phyloP scores from a whole-genome alignment of 2,888 invertebrate species.

The Osmoderma eremita region DNA sequence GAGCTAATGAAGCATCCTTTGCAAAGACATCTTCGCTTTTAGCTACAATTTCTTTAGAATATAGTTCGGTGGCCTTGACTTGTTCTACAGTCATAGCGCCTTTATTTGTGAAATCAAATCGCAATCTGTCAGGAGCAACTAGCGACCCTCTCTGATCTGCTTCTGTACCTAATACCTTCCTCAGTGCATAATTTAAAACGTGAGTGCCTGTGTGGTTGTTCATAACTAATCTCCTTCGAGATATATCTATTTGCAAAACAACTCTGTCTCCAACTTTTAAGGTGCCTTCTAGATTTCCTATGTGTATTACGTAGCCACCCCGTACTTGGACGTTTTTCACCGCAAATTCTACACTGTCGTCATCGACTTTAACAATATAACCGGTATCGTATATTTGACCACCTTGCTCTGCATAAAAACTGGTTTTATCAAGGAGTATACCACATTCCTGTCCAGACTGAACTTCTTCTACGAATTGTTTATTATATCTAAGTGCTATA shows the following conservation, averaged over 20 bases:
- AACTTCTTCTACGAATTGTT: slow-evolving; percentile 86
- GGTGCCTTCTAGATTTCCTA: slow-evolving; percentile 87
- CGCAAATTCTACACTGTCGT: slow-evolving; percentile 89
- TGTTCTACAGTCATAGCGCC: slow-evolving; percentile 89
- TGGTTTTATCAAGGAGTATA: slow-evolving; percentile 88
- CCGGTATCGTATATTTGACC: slow-evolving; percentile 99
- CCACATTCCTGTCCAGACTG: slow-evolving; percentile 90
- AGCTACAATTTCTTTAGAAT: slow-evolving; percentile 74
- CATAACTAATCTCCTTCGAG: slow-evolving; percentile 92
- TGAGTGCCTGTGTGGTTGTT: slow-evolving; percentile 99
- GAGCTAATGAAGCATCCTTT: slow-evolving; percentile 81
- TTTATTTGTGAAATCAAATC: slow-evolving; percentile 98
- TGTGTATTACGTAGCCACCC: slow-evolving; percentile 95
- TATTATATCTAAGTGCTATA: slow-evolving; percentile 81
- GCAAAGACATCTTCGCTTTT: slow-evolving; percentile 76
- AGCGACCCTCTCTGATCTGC: slow-evolving; percentile 97
- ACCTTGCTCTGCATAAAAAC: slow-evolving; percentile 99
- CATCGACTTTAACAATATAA: slow-evolving; percentile 81
- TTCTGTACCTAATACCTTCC: slow-evolving; percentile 88
- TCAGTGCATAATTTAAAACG: slow-evolving; percentile 91
- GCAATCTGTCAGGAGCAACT: slow-evolving; percentile 94
- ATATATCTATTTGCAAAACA: slow-evolving; percentile 82
- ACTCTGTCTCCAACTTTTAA: slow-evolving; percentile 88
- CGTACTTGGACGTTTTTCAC: slow-evolving; percentile 94
- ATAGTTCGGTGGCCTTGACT: slow-evolving; percentile 85